Conservation (phyloP, 1,140 invertebrate genomes). For the Drosophila kurseongensis region DNA sequence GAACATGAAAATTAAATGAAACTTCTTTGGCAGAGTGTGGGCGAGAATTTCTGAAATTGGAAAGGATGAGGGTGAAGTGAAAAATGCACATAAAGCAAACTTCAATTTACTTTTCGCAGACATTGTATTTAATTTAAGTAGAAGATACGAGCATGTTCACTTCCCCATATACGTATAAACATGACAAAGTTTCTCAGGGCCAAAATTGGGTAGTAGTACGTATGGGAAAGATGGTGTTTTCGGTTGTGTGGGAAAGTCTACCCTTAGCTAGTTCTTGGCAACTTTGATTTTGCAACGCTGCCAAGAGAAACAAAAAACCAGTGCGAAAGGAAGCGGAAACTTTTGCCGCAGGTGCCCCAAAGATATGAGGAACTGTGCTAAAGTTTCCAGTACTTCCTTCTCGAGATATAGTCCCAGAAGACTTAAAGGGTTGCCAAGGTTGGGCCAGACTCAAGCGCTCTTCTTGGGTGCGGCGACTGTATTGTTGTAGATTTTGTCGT, state of each 20-base stretch:
- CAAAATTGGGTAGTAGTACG: slow-evolving; percentile 17
- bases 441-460: neutral
- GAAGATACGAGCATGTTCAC: slow-evolving; percentile 61
- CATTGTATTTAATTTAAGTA: slow-evolving; percentile 82
- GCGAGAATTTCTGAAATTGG: slow-evolving; percentile 4
- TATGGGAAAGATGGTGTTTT: neutral
- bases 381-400: slow-evolving; percentile 57
- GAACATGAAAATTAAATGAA: slow-evolving; percentile 55
- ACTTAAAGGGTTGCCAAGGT: slow-evolving; percentile 59
- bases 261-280: slow-evolving; percentile 37
- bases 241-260: neutral
- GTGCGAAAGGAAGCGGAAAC: slow-evolving; percentile 52
- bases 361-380: slow-evolving; percentile 57
- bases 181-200: slow-evolving; percentile 40
- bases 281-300: slow-evolving; percentile 71
- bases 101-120: slow-evolving; percentile 80
- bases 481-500: slow-evolving; percentile 58
- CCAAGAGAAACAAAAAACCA: slow-evolving; percentile 42
- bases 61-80: slow-evolving; percentile 23
- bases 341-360: slow-evolving; percentile 73
- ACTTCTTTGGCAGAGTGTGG: slow-evolving; percentile 30
- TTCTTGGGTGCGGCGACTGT: slow-evolving; percentile 6
- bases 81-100: slow-evolving; percentile 76
- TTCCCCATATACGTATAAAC: slow-evolving; percentile 42
- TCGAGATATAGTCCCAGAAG: slow-evolving; percentile 23